A percentile compares a stretch with the other conserved stretches of the same genome.
phyloP scores from a whole-genome alignment of 2,888 invertebrate species.

The Meiosimyza platycephala region DNA sequence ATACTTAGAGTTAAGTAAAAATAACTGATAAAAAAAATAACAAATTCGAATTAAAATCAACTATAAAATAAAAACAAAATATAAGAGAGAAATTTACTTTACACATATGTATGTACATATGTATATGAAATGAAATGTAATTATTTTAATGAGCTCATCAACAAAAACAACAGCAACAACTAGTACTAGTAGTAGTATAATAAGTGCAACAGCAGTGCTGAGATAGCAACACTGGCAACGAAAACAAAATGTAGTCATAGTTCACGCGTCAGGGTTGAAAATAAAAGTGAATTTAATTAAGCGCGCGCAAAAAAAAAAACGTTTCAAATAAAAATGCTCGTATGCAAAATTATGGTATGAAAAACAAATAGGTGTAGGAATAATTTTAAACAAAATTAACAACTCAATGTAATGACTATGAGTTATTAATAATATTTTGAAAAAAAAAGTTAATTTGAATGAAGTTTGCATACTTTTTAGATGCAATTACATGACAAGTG shows the following conservation, averaged over 20 bases:
- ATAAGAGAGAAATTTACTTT: background rate
- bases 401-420: too few species aligned
- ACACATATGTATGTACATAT: background rate
- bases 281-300: conserved; percentile 3
- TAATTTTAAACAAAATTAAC: too few species aligned
- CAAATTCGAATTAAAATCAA: too few species aligned
- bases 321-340: too few species aligned
- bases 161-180: background rate
- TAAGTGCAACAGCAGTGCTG: background rate
- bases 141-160: conserved; percentile 16
- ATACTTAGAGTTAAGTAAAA: background rate
- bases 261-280: conserved; percentile 11
- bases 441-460: too few species aligned
- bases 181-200: too few species aligned
- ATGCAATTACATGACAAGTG: too few species aligned
- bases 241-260: background rate
- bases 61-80: background rate
- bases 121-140: background rate
- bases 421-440: too few species aligned
- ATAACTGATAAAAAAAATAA: too few species aligned
- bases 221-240: background rate
- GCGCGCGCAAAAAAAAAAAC: background rate
- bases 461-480: too few species aligned
- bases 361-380: too few species aligned
- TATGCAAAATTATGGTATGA: too few species aligned